A percentile compares a stretch with the other conserved stretches of the same genome.
phyloP scores from a whole-genome alignment of 2,888 invertebrate genomes.

The Conomelus anceps region DNA sequence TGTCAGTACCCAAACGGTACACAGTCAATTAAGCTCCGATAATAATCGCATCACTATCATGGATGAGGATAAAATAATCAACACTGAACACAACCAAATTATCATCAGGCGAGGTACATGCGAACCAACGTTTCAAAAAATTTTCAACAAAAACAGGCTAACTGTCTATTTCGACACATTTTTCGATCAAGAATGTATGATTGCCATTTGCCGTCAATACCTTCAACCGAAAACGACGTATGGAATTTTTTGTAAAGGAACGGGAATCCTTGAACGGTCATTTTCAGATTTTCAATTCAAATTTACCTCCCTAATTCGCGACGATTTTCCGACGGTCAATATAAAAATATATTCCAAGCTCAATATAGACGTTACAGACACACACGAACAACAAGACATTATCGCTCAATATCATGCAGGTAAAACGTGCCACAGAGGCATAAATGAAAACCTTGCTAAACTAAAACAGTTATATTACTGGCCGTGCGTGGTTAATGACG shows the following conservation, averaged over 20 bases:
- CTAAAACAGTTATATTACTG: background rate
- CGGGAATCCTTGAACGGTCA: no score
- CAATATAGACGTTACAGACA: background rate
- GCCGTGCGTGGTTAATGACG: background rate
- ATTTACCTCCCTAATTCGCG: background rate
- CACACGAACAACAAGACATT: no score
- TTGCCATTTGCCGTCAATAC: background rate
- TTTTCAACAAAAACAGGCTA: no score
- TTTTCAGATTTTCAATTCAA: no score
- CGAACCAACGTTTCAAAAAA: no score
- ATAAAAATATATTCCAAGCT: background rate
- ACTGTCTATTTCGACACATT: no score
- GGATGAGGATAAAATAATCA: background rate
- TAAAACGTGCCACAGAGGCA: background rate
- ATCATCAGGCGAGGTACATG: no score
- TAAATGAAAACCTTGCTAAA: background rate
- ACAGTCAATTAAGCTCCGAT: no score
- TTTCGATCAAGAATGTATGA: no score
- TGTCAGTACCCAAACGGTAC: background rate
- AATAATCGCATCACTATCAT: background rate
- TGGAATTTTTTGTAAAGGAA: no score
- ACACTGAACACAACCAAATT: background rate
- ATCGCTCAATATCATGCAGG: no score
- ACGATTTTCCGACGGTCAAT: background rate
- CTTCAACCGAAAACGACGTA: background rate